Conservation (phyloP, 2,797 vertebrate genomes). For the Sebastes hubbsi region DNA sequence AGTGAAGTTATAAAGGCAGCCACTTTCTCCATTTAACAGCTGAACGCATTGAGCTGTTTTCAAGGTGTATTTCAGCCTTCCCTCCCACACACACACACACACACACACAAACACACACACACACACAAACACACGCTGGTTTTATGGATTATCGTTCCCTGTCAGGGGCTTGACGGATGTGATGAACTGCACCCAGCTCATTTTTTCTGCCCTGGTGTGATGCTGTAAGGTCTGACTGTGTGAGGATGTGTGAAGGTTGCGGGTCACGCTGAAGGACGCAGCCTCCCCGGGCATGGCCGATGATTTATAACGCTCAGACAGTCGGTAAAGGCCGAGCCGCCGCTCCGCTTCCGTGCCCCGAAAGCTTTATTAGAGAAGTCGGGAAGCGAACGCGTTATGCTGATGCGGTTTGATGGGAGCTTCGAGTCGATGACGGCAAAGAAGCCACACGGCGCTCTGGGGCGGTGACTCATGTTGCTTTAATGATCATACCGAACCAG, state of each 20-base stretch:
- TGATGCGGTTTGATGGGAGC: slow-evolving; percentile 25
- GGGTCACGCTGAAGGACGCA: slow-evolving; percentile 58
- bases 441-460: slow-evolving; percentile 9
- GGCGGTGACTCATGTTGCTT: slow-evolving; percentile 23
- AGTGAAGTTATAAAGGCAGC: neutral
- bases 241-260: slow-evolving; percentile 62
- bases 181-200: slow-evolving; percentile 44
- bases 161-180: slow-evolving; percentile 56
- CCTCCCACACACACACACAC: neutral
- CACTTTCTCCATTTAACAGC: neutral
- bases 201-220: slow-evolving; percentile 25
- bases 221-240: slow-evolving; percentile 10
- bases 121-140: neutral
- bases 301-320: slow-evolving; percentile 65
- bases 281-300: slow-evolving; percentile 26
- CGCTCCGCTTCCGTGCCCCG: neutral
- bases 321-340: slow-evolving; percentile 14
- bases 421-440: slow-evolving; percentile 1
- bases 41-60: slow-evolving; percentile 3
- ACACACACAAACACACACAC: neutral
- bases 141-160: slow-evolving; percentile 40
- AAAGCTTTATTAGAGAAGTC: slow-evolving; percentile 38
- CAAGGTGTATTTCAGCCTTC: neutral
- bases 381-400: neutral
- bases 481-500: slow-evolving; percentile 25